Conservation (phyloP, 2,797 vertebrate genomes). For the Sebastes elongatus region DNA sequence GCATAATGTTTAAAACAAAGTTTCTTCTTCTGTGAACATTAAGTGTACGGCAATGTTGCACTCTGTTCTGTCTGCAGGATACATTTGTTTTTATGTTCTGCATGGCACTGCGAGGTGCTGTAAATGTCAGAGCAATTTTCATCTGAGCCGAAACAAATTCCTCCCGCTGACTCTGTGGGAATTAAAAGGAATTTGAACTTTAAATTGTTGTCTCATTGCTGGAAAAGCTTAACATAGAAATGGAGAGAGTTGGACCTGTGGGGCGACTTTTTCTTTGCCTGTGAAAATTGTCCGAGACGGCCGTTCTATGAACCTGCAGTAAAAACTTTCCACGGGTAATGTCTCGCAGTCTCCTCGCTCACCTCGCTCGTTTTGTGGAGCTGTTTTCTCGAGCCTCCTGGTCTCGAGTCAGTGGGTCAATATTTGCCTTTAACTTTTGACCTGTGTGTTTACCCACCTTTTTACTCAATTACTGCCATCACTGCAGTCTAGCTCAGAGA, state of each 20-base stretch:
- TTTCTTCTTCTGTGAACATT: constrained; percentile 10
- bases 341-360: constrained; percentile 1
- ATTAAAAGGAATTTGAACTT: constrained; percentile 35
- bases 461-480: constrained; percentile 66
- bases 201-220: constrained; percentile 31
- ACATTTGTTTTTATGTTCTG: constrained; percentile 4
- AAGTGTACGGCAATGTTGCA: not conserved
- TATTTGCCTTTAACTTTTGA: constrained; percentile 81
- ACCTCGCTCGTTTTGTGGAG: constrained; percentile 16
- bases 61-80: not conserved
- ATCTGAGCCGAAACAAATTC: constrained; percentile 29
- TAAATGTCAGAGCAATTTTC: constrained; percentile 42
- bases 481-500: constrained; percentile 39
- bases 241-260: constrained; percentile 10
- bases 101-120: constrained; percentile 11
- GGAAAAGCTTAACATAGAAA: constrained; percentile 24
- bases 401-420: constrained; percentile 71
- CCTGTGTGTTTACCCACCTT: constrained; percentile 77
- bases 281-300: constrained; percentile 28
- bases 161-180: constrained; percentile 22
- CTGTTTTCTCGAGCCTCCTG: constrained; percentile 16
- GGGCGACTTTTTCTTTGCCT: constrained; percentile 21
- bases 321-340: constrained; percentile 35
- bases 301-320: constrained; percentile 20
- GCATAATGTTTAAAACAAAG: not conserved